These are phyloP conservation scores for Oxygymnocypris stewartii DNA, from an alignment of 2,113 vertebrate species.

Conservation along the genomic window DNA sequence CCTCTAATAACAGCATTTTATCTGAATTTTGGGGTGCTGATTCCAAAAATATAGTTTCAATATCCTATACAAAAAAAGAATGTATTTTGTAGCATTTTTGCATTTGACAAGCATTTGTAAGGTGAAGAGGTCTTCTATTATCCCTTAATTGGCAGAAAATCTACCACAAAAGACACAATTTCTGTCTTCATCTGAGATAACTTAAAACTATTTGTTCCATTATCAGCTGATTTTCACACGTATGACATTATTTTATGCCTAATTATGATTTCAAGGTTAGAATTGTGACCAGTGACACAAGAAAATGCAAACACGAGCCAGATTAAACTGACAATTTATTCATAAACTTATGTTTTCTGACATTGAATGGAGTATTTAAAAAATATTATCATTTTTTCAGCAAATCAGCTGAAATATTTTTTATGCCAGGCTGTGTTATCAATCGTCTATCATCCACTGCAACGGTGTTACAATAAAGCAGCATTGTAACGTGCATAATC, in stretches of 20 bases:
- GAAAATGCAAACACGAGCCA: background rate
- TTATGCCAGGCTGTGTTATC: constrained; percentile 5
- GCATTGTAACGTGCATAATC: constrained; percentile 25
- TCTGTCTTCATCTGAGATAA: too few species aligned
- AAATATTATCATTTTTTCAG: too few species aligned
- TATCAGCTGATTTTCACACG: too few species aligned
- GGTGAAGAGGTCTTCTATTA: background rate
- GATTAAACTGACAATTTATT: too few species aligned
- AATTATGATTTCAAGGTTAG: background rate
- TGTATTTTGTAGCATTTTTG: too few species aligned
- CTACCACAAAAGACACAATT: background rate
- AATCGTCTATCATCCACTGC: background rate
- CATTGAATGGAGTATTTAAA: too few species aligned
- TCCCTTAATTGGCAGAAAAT: background rate
- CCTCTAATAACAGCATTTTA: background rate
- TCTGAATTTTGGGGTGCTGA: too few species aligned
- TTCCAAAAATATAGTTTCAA: background rate
- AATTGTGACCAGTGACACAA: background rate
- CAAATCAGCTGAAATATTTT: background rate
- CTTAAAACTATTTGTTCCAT: too few species aligned
- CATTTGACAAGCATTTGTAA: background rate
- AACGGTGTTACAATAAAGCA: constrained; percentile 11
- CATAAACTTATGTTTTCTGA: too few species aligned
- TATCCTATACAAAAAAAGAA: too few species aligned
- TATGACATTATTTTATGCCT: background rate